Base-by-base conservation (phyloP, 2,113 vertebrate species). In the Ceratotherium simum region DNA sequence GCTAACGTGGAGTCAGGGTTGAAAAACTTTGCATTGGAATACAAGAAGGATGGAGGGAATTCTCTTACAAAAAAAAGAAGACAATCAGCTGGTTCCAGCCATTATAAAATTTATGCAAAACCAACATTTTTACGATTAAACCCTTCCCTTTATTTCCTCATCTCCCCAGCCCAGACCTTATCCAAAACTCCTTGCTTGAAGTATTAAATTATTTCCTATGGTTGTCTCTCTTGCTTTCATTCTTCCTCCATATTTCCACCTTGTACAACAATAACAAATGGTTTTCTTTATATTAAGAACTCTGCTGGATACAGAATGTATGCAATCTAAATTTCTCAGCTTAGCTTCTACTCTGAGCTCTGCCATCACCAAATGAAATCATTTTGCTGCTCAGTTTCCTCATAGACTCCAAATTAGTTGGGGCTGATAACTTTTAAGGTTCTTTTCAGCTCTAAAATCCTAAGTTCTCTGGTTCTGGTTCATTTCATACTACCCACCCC, bases 11-110 rank as follows among this genome's bases (percentile, higher is more conserved):
- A 79, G 46, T 82, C 70, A 95, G 69, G 64, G 23, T 78, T 88
- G 64, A 72, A 86, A 95, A 60, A 48, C 13, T 42, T 17, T 84
- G 25, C 23, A 46, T 0, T 91, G 58, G 70, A 69, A 54, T 78
- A 46, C 36, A 18, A 67, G 36, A 60, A 51, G 25, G 46, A 72
- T 81, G 46, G 54, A 95, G 23, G 67, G 7, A 86, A 75, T 67
- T 90, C 39, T 92, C 18, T 89, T 76, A 54, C 8, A 80, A 58
- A 94, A 92, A 94, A 92, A 89, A 79, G 36, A 62, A 27, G 67
- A 73, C 27, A 89, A 96, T 84, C 31, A 67, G 27, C 42, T 85
- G n/a, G 65, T 81, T 82, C 39, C 39, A 10, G 60, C 8, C 36
- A 73, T 62, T 67, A 94, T 78, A 76, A 42, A 42, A 82, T 78